Evolutionary conservation across 2,888 invertebrate species (phyloP).

Genomic region (Yponomeuta sedellus): DNA sequence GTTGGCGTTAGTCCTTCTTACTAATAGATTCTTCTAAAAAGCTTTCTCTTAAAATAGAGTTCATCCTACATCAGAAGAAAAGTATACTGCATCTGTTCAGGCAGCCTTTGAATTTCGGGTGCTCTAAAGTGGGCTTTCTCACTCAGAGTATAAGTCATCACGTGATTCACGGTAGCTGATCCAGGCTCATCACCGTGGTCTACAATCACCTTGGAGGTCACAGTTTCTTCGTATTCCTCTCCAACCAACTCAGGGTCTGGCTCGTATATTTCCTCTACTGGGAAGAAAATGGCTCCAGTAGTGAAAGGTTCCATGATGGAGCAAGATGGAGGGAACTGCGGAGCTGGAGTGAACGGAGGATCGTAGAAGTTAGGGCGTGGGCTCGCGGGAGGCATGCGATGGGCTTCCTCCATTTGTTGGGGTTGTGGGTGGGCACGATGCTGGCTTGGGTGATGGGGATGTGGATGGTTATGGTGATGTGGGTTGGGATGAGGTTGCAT

Average conservation of each 20-base stretch:
- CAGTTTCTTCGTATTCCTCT: slow-evolving; percentile 60
- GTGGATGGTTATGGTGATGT: slow-evolving; percentile 28
- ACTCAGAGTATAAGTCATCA: slow-evolving; percentile 59
- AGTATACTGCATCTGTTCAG: slow-evolving; percentile 64
- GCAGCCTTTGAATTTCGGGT: slow-evolving; percentile 53
- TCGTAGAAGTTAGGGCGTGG: slow-evolving; percentile 54
- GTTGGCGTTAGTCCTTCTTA: too few relatives aligned
- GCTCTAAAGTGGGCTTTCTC: slow-evolving; percentile 61
- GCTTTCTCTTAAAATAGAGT: background rate
- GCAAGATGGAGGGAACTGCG: slow-evolving; percentile 39
- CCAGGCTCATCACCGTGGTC: slow-evolving; percentile 57
- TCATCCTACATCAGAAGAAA: slow-evolving; percentile 50
- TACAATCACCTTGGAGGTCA: slow-evolving; percentile 55
- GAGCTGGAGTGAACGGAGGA: slow-evolving; percentile 35
- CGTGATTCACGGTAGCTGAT: slow-evolving; percentile 55
- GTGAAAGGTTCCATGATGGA: slow-evolving; percentile 40
- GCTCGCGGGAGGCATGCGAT: slow-evolving; percentile 36
- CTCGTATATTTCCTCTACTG: slow-evolving; percentile 39
- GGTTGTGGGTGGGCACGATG: slow-evolving; percentile 13
- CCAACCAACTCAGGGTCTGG: slow-evolving; percentile 56
- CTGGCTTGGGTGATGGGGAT: background rate
- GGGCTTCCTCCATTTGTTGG: background rate
- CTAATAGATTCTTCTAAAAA: background rate
- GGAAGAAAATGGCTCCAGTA: slow-evolving; percentile 31
- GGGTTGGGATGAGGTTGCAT: slow-evolving; percentile 28